phyloP scores from a whole-genome alignment of 2,113 vertebrate genomes.

The Charina bottae region DNA sequence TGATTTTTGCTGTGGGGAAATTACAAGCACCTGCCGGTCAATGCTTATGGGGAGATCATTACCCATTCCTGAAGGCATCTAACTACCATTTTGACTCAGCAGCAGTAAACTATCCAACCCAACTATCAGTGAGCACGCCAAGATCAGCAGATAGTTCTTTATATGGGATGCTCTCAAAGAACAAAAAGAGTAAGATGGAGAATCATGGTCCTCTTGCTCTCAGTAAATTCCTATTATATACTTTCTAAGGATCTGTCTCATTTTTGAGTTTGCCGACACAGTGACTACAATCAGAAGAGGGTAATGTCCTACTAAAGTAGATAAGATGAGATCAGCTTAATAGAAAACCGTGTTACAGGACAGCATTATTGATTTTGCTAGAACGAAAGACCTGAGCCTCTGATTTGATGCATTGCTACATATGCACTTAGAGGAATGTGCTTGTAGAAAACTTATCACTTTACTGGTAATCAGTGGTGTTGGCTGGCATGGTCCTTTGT shows the following conservation, averaged over 20 bases:
- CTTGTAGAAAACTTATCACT: neutral
- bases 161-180: neutral
- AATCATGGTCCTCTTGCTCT: neutral
- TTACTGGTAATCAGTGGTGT: neutral
- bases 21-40: conserved; percentile 51
- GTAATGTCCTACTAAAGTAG: conserved; percentile 13
- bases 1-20: conserved; percentile 44
- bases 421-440: neutral
- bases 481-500: neutral
- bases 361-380: neutral
- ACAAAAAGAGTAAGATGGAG: neutral
- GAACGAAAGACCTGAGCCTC: neutral
- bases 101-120: neutral
- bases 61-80: conserved; percentile 56
- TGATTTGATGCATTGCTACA: neutral
- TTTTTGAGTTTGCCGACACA: neutral
- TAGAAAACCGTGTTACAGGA: conserved; percentile 18
- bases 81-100: conserved; percentile 45
- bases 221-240: neutral
- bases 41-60: conserved; percentile 45
- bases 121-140: neutral
- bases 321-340: conserved; percentile 15
- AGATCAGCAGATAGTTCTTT: neutral
- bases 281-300: neutral
- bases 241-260: neutral